Conservation (phyloP, 2,888 invertebrate genomes). For the Caenorhabditis japonica region DNA sequence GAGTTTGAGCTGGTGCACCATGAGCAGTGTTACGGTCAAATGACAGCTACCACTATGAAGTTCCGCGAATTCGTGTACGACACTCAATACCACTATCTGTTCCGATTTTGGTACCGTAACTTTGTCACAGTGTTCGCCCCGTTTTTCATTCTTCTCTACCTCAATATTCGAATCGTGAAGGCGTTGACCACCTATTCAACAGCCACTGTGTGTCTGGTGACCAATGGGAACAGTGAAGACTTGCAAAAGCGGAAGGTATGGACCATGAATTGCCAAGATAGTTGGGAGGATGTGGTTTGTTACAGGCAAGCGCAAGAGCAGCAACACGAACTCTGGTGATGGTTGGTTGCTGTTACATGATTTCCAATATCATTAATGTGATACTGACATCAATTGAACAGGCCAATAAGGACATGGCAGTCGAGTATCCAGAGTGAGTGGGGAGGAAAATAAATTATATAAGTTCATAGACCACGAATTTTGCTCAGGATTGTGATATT, state of each 20-base stretch:
- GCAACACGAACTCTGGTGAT: slow-evolving; percentile 75
- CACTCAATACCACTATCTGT: slow-evolving; percentile 68
- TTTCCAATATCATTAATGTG: slow-evolving; percentile 74
- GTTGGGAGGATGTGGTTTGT: not conserved
- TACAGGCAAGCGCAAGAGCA: slow-evolving; percentile 66
- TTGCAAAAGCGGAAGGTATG: slow-evolving; percentile 44
- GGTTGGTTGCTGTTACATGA: slow-evolving; percentile 73
- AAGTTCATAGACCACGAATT: no score
- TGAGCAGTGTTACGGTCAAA: slow-evolving; percentile 64
- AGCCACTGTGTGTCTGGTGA: slow-evolving; percentile 40
- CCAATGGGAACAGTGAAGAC: slow-evolving; percentile 35
- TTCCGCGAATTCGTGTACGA: slow-evolving; percentile 68
- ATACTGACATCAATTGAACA: slow-evolving; percentile 73
- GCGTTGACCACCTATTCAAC: slow-evolving; percentile 52
- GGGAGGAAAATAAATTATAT: not conserved
- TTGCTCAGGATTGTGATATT: no score
- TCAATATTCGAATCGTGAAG: slow-evolving; percentile 71
- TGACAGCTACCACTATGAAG: slow-evolving; percentile 66
- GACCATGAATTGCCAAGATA: not conserved
- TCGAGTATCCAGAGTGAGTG: slow-evolving; percentile 50
- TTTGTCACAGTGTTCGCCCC: slow-evolving; percentile 75
- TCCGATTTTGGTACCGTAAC: slow-evolving; percentile 74
- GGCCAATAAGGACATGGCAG: slow-evolving; percentile 62
- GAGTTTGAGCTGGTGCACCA: slow-evolving; percentile 68
- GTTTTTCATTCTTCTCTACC: slow-evolving; percentile 71